Evolutionary conservation across 2,888 invertebrate genomes (phyloP), one percentile per base, ranked within the genome.

Genomic region (Polietes domitor): DNA sequence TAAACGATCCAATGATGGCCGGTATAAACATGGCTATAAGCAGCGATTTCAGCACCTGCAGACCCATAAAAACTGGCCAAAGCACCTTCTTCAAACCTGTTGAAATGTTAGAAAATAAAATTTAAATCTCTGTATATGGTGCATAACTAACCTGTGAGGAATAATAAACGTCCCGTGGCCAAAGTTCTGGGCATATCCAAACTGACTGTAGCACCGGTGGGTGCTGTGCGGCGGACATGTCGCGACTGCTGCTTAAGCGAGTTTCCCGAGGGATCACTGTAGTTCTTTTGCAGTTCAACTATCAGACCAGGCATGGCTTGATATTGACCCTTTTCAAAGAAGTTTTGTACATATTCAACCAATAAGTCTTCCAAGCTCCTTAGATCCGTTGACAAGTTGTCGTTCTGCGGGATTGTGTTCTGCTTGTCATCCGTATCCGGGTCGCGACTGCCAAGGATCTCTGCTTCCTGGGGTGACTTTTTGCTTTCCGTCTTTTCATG

Each of bases 11-110:
- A 85, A 97, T 93, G 80, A 97, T 95, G 82, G 96, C 96, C 0
- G 97, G 97, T 89, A 97, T 93, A 92, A 97, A 97, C 93, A 97
- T 94, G 9, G 97, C 97, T 41, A 97, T 94, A 24, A 97, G 92
- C 63, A 97, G 94, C 43, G 96, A 96, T 92, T 97, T 97, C 88
- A 97, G 93, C 73, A 97, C 94, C 92, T 97, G 97, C 5, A 96
- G 94, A 0, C 96, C 97, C 89, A 97, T 95, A 88, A 97, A 94
- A 73, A 97, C 92, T 0, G 97, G 97, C 88, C 97, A 93, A 89
- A 97, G 94, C 86, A 97, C 93, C 91, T 97, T 97, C 93, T 97
- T 97, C 80, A 97, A 92, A 32, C 96, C 97, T 91, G 96, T 94
- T 63, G 96, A 95, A 93, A 37, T n/a, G n/a, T 32, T 32, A 37